Conservation (phyloP, 2,797 vertebrate genomes). For the Clarias fuscus region DNA sequence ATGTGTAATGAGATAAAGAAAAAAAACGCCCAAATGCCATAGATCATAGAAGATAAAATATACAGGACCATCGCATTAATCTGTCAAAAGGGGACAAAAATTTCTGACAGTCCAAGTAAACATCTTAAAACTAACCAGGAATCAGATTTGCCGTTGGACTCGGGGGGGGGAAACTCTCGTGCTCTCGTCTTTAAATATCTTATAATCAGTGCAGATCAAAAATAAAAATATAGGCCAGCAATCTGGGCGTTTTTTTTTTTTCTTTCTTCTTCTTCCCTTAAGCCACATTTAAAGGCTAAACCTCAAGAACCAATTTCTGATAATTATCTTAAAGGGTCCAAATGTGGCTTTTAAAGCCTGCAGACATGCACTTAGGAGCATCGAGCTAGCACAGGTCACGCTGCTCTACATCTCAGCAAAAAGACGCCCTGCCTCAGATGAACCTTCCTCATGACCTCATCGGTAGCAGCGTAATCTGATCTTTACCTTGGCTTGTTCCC, state of each 20-base stretch:
- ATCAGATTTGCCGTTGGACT: not conserved
- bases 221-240: conserved; percentile 26
- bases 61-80: not conserved
- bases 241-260: conserved; percentile 2
- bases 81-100: not conserved
- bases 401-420: conserved; percentile 1
- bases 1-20: too few species aligned
- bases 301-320: conserved; percentile 20
- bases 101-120: not conserved
- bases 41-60: too few species aligned
- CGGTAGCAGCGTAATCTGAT: conserved; percentile 18
- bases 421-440: conserved; percentile 3
- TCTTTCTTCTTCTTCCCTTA: not conserved
- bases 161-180: not conserved
- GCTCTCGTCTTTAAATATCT: conserved; percentile 40
- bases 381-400: not conserved
- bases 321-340: conserved; percentile 17
- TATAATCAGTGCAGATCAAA: conserved; percentile 37
- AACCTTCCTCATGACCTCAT: not conserved
- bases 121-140: not conserved
- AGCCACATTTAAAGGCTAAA: not conserved
- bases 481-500: conserved; percentile 94
- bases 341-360: not conserved
- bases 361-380: not conserved
- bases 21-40: too few species aligned